Evolutionary conservation across 1,140 invertebrate genomes (phyloP), one percentile per base, ranked within the genome.

Genomic region (Agrypnia vestita): DNA sequence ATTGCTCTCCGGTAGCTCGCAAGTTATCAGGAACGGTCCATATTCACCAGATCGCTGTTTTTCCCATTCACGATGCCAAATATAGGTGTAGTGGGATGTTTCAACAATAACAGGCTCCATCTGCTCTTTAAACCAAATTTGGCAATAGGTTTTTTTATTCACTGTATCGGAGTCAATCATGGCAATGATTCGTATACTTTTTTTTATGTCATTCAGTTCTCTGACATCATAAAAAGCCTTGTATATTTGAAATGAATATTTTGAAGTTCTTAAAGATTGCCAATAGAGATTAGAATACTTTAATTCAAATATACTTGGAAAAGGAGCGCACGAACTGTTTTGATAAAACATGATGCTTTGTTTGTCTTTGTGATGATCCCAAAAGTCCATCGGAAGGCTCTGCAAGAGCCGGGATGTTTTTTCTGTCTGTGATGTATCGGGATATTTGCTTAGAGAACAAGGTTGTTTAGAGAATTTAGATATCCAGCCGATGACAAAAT

Each of bases 201-300:
- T 72, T 13, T 19, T 11, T 4, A 72, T 13, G 13, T 92, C 89
- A 49, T 92, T 89, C 84, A 93, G 93, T 83, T 95, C 93, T 10
- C 96, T 89, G 8, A 93, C 92, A 86, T 97, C 97, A 84, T 96
- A 95, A 86, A 97, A 98, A 13, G 96, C 96, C 0, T 95, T 95
- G 84, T 95, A 97, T 1, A 98, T 86, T 83, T 97, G 95, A 84
- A 97, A 97, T 0, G 95, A 96, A 0, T 95, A 96, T 83, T 97
- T 95, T 25, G 91, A 92, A 0, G 94, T 93, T 76, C 91, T 91
- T 82, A 97, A 83, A 11, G 92, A 95, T 86, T 97, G 96, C 96
- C 96, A 97, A 86, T 96, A 97, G 6, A 96, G 92, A 85, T 97
- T 97, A 87, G 96, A 97, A 89, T 96, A 97, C 85, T 97, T 94